A percentile compares a stretch with the other conserved stretches of the same genome.
phyloP scores from a whole-genome alignment of 2,113 vertebrate genomes.

The Colaptes auratus region DNA sequence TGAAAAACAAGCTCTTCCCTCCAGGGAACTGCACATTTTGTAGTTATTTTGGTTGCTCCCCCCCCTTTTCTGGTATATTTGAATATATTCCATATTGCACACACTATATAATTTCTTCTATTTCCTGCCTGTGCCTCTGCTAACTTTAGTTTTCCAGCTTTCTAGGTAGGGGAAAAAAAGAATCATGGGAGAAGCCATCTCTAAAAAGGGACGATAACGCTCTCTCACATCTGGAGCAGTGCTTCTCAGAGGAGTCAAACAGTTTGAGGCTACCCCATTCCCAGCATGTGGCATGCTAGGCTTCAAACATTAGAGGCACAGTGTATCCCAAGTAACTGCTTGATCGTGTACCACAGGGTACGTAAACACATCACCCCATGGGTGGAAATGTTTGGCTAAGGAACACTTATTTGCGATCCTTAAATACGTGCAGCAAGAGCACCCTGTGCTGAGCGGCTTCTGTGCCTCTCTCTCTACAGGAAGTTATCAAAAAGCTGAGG shows the following conservation, averaged over 20 bases:
- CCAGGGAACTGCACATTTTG: not conserved
- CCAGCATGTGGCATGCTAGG: not conserved
- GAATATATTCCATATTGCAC: not conserved
- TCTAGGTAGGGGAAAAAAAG: not conserved
- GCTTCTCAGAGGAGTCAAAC: not conserved
- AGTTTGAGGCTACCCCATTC: constrained; percentile 15
- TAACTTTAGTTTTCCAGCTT: not conserved
- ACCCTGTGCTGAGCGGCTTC: not conserved
- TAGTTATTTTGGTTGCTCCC: not conserved
- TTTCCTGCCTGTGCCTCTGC: not conserved
- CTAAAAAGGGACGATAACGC: not conserved
- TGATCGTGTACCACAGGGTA: constrained; percentile 4
- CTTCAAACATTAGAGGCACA: not conserved
- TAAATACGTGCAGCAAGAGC: not conserved
- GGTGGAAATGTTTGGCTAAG: constrained; percentile 35
- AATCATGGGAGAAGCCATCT: not conserved
- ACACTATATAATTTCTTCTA: not conserved
- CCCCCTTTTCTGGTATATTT: not conserved
- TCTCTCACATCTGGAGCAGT: not conserved
- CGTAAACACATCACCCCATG: constrained; percentile 30
- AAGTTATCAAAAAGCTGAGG: not conserved
- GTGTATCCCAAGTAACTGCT: not conserved
- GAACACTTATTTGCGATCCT: not conserved
- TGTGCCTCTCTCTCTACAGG: not conserved
- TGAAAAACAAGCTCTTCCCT: not conserved